phyloP scores from a whole-genome alignment of 2,797 vertebrate genomes.

The Eulemur coronatus region DNA sequence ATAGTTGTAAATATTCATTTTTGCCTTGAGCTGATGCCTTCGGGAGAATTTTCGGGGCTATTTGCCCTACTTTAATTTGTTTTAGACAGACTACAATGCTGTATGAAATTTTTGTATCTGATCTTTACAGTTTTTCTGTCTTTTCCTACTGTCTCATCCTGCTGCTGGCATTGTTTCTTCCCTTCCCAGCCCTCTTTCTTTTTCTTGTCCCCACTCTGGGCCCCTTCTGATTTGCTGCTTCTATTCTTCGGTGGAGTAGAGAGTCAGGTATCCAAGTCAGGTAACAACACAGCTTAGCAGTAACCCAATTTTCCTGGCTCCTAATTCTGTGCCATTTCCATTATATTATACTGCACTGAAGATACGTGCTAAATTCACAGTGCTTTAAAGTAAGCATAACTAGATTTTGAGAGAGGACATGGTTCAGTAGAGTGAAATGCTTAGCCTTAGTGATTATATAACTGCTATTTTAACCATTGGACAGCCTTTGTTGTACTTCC shows the following conservation, averaged over 20 bases:
- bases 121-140: not conserved
- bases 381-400: not conserved
- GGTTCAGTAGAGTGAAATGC: not conserved
- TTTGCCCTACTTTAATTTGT: constrained; percentile 24
- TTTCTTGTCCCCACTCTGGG: not conserved
- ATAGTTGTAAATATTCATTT: constrained; percentile 30
- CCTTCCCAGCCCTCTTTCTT: not conserved
- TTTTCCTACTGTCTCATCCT: not conserved
- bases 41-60: not conserved
- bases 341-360: not conserved
- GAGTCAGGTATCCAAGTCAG: not conserved
- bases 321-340: not conserved
- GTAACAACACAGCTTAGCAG: not conserved
- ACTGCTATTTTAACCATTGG: not conserved
- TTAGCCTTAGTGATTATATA: not conserved
- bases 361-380: not conserved
- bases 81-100: not conserved
- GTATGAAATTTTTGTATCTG: not conserved
- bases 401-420: not conserved
- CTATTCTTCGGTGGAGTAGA: not conserved
- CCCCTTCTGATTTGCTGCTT: not conserved
- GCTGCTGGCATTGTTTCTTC: not conserved
- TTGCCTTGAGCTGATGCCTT: not conserved
- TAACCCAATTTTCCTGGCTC: not conserved
- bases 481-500: not conserved